Base-by-base conservation (phyloP, 2,797 vertebrate genomes). In the Phoebastria nigripes region DNA sequence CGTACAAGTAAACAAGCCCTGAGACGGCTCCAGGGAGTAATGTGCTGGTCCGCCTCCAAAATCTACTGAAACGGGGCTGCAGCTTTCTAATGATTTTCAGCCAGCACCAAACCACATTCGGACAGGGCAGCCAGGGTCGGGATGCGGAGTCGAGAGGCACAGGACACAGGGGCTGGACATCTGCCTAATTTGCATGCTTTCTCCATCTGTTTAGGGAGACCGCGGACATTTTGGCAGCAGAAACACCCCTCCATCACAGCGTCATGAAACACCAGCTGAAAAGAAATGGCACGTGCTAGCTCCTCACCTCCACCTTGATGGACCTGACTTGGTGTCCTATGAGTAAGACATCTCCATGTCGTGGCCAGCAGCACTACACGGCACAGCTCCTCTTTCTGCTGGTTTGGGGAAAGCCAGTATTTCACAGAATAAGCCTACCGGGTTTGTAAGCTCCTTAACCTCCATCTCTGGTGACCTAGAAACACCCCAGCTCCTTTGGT, bases 381-480 rank as follows among this genome's bases (percentile, higher is more conserved):
- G 77, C 91, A 31, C 73, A 44, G 25, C 37, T 73, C 67, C 87
- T 73, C 55, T 62, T n/a, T 19, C 73, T 69, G 35, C 11, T 16
- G 73, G 44, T 46, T 44, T 72, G 46, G 51, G 71, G 61, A 26
- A 76, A 87, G 35, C 37, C 65, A 26, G 76, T 6, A 28, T 81
- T 78, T 52, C 70, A 63, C 46, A 59, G 25, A 56, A 66, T 37
- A 69, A 78, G 41, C n/a, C 70, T 46, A 28, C 6, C 2, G 17
- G 69, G 69, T 81, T 62, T 65, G 62, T 82, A 80, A 88, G 56
- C 90, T 84, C 42, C 73, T 91, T 74, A 55, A 85, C 65, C 44
- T 91, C 80, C 82, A 58, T 85, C 63, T 93, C 28, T 0, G 1
- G 74, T 85, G 94, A 63, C 79, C 93, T 90, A 94, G 90, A 91